Conservation (phyloP, 2,797 vertebrate species). For the Eutrigla gurnardus region DNA sequence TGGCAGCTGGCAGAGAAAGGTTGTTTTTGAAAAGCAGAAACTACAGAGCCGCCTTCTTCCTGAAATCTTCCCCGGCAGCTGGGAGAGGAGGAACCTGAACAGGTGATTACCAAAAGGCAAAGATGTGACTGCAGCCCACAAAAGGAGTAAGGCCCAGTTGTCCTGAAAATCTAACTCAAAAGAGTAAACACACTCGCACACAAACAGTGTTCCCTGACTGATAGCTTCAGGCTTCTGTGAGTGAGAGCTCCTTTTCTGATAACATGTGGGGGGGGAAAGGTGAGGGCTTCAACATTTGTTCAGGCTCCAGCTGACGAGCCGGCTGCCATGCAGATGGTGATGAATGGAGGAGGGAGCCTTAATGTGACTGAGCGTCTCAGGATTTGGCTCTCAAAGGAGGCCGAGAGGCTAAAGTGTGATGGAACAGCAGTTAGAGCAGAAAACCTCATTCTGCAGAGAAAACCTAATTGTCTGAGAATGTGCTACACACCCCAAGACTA, state of each 20-base stretch:
- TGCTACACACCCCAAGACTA: conserved; percentile 3
- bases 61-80: conserved; percentile 72
- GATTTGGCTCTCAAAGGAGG: conserved; percentile 42
- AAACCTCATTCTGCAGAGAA: conserved; percentile 50
- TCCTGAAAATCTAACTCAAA: conserved; percentile 28
- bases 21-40: conserved; percentile 69
- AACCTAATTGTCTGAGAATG: conserved; percentile 48
- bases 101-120: conserved; percentile 57
- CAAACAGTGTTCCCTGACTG: conserved; percentile 29
- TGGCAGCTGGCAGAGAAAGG: conserved; percentile 72
- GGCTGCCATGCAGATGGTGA: conserved; percentile 48
- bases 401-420: conserved; percentile 31
- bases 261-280: conserved; percentile 39
- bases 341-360: conserved; percentile 55
- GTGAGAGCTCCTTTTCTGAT: conserved; percentile 48
- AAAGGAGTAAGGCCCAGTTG: conserved; percentile 16
- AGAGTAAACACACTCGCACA: conserved; percentile 11
- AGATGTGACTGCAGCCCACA: conserved; percentile 36
- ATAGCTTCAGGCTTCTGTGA: conserved; percentile 49
- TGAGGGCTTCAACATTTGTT: conserved; percentile 47
- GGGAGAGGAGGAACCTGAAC: conserved; percentile 59
- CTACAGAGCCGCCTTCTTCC: conserved; percentile 71
- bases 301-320: conserved; percentile 36
- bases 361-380: conserved; percentile 60
- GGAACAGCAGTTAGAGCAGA: conserved; percentile 49